phyloP scores from a whole-genome alignment of 2,888 invertebrate genomes.

The Asteroscopus sphinx region DNA sequence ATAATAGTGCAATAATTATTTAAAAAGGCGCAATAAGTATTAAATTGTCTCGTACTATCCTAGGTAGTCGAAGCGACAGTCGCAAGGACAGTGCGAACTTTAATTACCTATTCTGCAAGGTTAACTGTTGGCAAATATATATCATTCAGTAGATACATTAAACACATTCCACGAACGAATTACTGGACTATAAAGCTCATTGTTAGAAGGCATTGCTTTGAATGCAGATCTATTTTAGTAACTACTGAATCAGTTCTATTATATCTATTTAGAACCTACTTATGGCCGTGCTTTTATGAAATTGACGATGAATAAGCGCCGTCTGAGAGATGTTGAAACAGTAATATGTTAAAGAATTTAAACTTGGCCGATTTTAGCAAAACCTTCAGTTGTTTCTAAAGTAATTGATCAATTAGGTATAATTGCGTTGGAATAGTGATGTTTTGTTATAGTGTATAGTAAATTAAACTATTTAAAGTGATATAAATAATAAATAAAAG shows the following conservation, averaged over 20 bases:
- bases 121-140: constrained; percentile 40
- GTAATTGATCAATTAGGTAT: constrained; percentile 24
- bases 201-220: constrained; percentile 16
- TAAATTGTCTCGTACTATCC: neutral
- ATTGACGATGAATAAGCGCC: constrained; percentile 1
- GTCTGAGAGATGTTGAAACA: neutral
- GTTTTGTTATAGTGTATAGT: constrained; percentile 10
- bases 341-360: constrained; percentile 4
- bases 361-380: constrained; percentile 8
- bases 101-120: constrained; percentile 40
- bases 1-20: too few species aligned
- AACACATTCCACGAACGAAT: constrained; percentile 10
- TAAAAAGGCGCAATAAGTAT: neutral
- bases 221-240: constrained; percentile 8
- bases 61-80: constrained; percentile 15
- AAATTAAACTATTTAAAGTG: constrained; percentile 4
- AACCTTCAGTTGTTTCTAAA: constrained; percentile 25
- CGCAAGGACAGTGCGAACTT: constrained; percentile 32
- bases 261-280: neutral
- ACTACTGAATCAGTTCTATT: neutral
- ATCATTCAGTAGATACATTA: constrained; percentile 11
- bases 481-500: too few species aligned
- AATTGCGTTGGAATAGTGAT: neutral
- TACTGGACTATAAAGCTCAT: constrained; percentile 9
- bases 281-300: neutral